Evolutionary conservation across 2,888 invertebrate species (phyloP), one percentile per base, ranked within the genome.

Genomic region (Neoascia interrupta): DNA sequence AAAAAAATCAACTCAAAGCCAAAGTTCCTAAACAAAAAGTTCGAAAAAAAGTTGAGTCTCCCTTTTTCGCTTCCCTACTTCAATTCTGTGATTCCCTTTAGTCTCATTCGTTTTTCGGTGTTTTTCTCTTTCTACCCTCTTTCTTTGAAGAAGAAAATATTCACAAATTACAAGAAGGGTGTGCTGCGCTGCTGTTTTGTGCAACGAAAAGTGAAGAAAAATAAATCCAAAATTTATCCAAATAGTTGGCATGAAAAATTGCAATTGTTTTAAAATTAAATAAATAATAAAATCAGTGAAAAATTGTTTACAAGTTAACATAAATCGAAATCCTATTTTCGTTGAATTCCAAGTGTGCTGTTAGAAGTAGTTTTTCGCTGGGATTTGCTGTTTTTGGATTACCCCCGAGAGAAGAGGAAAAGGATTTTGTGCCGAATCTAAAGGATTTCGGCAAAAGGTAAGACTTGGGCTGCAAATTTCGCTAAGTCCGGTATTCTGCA

Each of bases 121-220:
- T n/a, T 51, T 51, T 51, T 39, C 41, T 36, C 36, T 16, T 58
- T 37, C 47, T 66, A 37, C 66, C 61, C 73, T 79, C 73, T 79
- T 76, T 45, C 53, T 76, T 66, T 43, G 60, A 79, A 79, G 66
- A 79, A 66, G n/a, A n/a, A n/a, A n/a, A n/a, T n/a, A n/a, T n/a
- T n/a, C n/a, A 31, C 8, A 8, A 79, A 54, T 60, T 47, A 72
- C 31, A 51, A 66, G 76, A 79, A 79, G 79, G 79, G 79, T 79
- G 79, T 79, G 73, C 66, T 79, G 56, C 75, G 31, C 63, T 68
- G 56, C 70, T 72, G 79, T 73, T 79, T 79, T 73, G 79, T 79
- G 79, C 72, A 79, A 79, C 79, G 73, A 79, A 72, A 18, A 72
- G 60, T 51, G 53, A 60, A 49, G 58, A 60, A 37, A 64, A 21